Conservation (phyloP, 2,888 invertebrate genomes). For the Toxonevra muliebris region DNA sequence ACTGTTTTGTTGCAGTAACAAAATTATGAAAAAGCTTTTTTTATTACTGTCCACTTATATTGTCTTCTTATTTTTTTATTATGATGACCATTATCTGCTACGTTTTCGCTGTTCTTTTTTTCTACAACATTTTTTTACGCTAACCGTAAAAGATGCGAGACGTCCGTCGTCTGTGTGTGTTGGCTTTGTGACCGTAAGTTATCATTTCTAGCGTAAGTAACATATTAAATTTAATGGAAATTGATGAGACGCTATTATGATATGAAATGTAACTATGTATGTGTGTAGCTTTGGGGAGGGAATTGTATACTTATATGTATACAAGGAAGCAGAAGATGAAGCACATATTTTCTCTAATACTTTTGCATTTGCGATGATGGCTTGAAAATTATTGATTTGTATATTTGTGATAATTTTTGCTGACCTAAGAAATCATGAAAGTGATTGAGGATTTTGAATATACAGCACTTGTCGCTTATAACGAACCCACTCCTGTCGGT, state of each 20-base stretch:
- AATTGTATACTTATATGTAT: no score
- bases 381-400: no score
- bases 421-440: no score
- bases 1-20: slow-evolving; percentile 30
- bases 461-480: no score
- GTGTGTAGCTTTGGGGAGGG: no score
- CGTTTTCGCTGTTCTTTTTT: slow-evolving; percentile 1
- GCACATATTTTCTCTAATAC: no score
- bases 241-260: slow-evolving; percentile 62
- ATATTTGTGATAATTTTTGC: no score
- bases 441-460: no score
- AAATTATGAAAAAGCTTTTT: slow-evolving; percentile 63
- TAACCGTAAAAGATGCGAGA: slow-evolving; percentile 2
- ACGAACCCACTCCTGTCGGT: no score
- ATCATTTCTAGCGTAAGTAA: slow-evolving; percentile 49
- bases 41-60: slow-evolving; percentile 48
- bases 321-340: no score
- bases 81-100: slow-evolving; percentile 39
- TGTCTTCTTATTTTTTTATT: slow-evolving; percentile 43
- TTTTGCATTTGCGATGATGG: no score
- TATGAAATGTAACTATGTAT: slow-evolving; percentile 46
- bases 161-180: slow-evolving; percentile 5
- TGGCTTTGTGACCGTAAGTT: slow-evolving; percentile 38
- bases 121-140: no score
- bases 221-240: slow-evolving; percentile 63